A percentile compares a stretch with the other conserved stretches of the same genome.
Conservation (phyloP, 23 tunicate genomes). For the Ciona savignyi region DNA sequence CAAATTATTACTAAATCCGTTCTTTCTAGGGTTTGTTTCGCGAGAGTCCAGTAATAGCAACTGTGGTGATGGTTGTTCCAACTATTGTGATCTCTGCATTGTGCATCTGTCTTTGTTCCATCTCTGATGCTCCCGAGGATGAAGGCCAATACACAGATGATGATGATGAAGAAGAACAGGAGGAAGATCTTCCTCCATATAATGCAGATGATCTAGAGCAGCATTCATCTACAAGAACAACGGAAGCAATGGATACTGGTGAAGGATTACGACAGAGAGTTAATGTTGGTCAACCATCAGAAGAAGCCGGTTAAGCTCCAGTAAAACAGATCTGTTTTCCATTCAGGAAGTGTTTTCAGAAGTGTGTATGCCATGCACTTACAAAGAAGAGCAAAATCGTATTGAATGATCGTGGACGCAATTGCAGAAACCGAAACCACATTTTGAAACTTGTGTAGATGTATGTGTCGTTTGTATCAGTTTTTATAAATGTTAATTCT, state of each 20-base stretch:
- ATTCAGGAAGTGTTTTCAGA: no score
- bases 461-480: no score
- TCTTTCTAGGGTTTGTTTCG: constrained; percentile 33
- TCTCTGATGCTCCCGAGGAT: constrained; percentile 36
- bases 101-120: constrained; percentile 71
- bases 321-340: no score
- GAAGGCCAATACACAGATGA: background rate
- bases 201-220: background rate
- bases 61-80: constrained; percentile 56
- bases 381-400: no score
- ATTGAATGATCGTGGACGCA: no score
- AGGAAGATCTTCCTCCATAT: constrained; percentile 9
- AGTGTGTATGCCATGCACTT: no score
- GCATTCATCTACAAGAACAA: no score
- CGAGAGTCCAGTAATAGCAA: constrained; percentile 54
- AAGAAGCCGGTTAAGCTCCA: background rate
- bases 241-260: background rate
- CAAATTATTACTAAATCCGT: no score
- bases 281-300: background rate
- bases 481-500: no score
- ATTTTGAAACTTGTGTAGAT: no score
- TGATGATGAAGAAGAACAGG: constrained; percentile 4
- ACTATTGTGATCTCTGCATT: constrained; percentile 38
- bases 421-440: no score
- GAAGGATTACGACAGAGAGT: background rate